Conservation (phyloP, 1,140 invertebrate species). For the Phocides pigmalion region DNA sequence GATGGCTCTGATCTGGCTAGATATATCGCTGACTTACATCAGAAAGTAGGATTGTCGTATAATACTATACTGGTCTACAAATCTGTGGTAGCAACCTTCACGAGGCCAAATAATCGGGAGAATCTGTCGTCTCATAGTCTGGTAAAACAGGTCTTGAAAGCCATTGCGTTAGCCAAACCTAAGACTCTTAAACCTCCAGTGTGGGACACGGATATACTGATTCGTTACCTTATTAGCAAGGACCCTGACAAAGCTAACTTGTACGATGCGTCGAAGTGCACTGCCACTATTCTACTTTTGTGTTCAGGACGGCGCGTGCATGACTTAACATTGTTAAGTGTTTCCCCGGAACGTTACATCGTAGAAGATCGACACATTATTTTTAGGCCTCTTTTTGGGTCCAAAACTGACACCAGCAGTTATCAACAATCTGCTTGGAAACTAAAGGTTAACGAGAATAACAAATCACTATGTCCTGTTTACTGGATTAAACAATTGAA, state of each 20-base stretch:
- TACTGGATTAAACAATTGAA: no score
- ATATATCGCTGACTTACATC: conserved; percentile 16
- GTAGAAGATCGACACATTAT: conserved; percentile 36
- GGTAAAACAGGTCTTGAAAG: conserved; percentile 29
- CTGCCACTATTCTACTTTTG: conserved; percentile 25
- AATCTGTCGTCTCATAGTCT: conserved; percentile 4
- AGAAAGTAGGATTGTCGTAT: conserved; percentile 24
- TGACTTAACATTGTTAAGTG: conserved; percentile 39
- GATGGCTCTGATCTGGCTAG: conserved; percentile 8
- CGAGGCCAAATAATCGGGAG: conserved; percentile 1
- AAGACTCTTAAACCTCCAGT: conserved; percentile 37
- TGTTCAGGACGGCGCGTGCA: conserved; percentile 41
- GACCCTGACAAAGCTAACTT: not conserved
- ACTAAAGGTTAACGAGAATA: conserved; percentile 19
- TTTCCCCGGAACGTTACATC: conserved; percentile 27
- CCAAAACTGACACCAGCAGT: conserved; percentile 41
- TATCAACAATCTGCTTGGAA: conserved; percentile 46
- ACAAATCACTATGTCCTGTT: conserved; percentile 39
- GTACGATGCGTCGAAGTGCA: conserved; percentile 19
- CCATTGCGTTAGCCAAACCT: conserved; percentile 10
- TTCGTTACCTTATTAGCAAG: not conserved
- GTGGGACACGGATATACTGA: conserved; percentile 43
- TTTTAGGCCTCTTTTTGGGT: conserved; percentile 46
- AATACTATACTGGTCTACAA: conserved; percentile 43
- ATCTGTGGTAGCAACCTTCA: conserved; percentile 61